These are phyloP conservation scores for Neodon shergylaensis DNA, from an alignment of 2,113 vertebrate species.

Conservation along the genomic window DNA sequence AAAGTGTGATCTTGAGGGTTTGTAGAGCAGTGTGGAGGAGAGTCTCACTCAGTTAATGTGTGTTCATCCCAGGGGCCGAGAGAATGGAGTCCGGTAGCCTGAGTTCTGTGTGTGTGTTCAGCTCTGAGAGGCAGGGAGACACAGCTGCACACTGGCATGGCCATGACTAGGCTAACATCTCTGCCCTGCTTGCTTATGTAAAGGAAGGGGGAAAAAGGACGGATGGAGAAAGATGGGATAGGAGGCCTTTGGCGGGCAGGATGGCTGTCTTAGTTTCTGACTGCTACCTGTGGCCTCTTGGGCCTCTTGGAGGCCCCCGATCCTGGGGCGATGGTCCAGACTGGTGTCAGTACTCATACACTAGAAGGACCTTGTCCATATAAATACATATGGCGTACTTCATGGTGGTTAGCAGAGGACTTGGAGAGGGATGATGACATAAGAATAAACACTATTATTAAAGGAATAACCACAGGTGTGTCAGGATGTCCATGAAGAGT, in stretches of 20 bases:
- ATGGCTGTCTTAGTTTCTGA: background rate
- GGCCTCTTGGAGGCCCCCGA: background rate
- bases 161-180: background rate
- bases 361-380: background rate
- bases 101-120: background rate
- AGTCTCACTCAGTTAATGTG: background rate
- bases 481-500: background rate
- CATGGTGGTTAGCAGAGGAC: too few relatives aligned
- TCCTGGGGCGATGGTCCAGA: background rate
- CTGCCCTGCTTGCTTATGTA: background rate
- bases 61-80: background rate
- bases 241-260: background rate
- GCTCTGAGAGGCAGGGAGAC: background rate
- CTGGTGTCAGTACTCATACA: too few relatives aligned
- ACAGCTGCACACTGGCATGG: background rate
- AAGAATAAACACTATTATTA: too few relatives aligned
- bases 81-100: background rate
- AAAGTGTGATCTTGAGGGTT: background rate
- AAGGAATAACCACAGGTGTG: background rate
- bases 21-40: background rate
- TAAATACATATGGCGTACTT: background rate
- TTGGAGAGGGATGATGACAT: too few relatives aligned
- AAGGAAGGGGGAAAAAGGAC: background rate
- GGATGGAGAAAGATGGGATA: background rate
- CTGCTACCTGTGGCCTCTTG: background rate